These are phyloP conservation scores for Furnarius figulus DNA, from an alignment of 2,113 vertebrate species.

Conservation along the genomic window DNA sequence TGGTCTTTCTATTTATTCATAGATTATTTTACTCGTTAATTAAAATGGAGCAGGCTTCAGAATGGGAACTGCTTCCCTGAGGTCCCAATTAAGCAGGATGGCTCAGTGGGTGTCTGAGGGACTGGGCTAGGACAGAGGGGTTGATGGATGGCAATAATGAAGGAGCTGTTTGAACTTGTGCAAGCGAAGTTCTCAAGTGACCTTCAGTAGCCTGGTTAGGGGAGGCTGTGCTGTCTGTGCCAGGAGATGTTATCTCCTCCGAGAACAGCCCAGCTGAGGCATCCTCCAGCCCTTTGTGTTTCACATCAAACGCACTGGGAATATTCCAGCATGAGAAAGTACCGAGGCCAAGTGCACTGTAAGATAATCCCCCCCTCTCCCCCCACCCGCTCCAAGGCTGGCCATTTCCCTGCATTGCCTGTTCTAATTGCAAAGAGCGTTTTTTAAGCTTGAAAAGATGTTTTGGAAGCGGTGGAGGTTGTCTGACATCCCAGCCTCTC, in stretches of 20 bases:
- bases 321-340: rapidly evolving
- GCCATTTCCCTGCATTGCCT: not conserved
- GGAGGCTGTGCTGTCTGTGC: not conserved
- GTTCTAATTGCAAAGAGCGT: not conserved
- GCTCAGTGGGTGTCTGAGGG: not conserved
- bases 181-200: rapidly evolving
- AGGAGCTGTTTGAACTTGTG: not conserved
- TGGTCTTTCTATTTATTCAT: not conserved
- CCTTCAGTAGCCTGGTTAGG: not conserved
- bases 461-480: not conserved
- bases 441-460: not conserved
- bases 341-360: rapidly evolving
- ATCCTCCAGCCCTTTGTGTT: not conserved
- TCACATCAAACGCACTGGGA: rapidly evolving
- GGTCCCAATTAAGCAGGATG: not conserved
- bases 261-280: not conserved
- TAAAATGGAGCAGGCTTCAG: not conserved
- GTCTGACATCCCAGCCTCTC: not conserved
- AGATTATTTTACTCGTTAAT: not conserved
- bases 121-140: not conserved
- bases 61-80: not conserved
- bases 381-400: too few relatives aligned
- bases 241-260: not conserved
- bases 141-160: not conserved
- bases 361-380: not conserved